Evolutionary conservation across 2,113 vertebrate genomes (phyloP), one percentile per base, ranked within the genome.

Genomic region (Microcebus griseorufus): DNA sequence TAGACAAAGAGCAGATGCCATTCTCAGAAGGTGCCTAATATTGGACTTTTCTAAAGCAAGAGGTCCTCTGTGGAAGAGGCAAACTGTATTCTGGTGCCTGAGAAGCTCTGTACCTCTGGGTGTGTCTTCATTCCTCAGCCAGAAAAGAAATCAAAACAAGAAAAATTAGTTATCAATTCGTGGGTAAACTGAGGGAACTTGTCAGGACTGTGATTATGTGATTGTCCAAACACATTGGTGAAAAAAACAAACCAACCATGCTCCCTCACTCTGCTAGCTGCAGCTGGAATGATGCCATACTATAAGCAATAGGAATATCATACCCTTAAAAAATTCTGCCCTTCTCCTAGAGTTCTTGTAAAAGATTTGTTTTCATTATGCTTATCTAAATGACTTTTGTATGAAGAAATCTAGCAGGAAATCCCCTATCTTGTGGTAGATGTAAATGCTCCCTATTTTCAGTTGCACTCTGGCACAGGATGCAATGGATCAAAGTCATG

Each of bases 381-480:
- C 79, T 82, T 85, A 51, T 62, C 32, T 67, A 45, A 79, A 42
- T 64, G 45, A 39, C 79, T 81, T 81, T 75, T 51, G 13, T 55
- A 37, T 16, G 45, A 94, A n/a, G n/a, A 75, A 2, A 34, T 32
- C 37, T 58, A 22, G 17, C 9, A 92, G 86, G 86, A 94, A 93
- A 94, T 75, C 78, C 95, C 86, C 72, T 55, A 5, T 48, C 67
- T 80, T 78, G 18, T 53, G 70, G 34, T 58, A 72, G 72, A 60
- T 42, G 34, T 72, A 29, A 79, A 69, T 42, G 39, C 62, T 93
- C 94, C 82, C 78, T 93, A 73, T 85, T 97, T 93, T 78, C 0
- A 8, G 80, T 18, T 17, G 7, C 2, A 14, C 2, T 45, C 29
- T 88, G 37, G 23, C 51, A 51, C 11, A 6, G 17, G 7, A 51